phyloP scores from a whole-genome alignment of 2,113 vertebrate species.

The Caretta caretta region DNA sequence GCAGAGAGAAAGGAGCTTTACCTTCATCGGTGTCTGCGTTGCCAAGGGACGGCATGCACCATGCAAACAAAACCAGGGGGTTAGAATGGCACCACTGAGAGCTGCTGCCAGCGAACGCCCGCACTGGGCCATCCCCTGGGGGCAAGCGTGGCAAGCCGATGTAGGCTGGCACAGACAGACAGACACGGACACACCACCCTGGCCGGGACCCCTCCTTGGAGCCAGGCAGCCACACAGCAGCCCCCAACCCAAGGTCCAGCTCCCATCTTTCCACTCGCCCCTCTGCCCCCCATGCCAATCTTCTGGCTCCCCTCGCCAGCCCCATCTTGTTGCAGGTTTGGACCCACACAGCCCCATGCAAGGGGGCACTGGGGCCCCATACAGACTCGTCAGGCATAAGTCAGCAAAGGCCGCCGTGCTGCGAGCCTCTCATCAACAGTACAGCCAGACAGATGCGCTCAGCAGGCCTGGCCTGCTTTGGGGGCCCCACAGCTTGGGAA shows the following conservation, averaged over 20 bases:
- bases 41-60: conserved; percentile 95
- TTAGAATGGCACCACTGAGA: conserved; percentile 80
- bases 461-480: too few species aligned
- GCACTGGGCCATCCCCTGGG: not conserved
- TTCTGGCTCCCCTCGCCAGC: too few species aligned
- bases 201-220: not conserved
- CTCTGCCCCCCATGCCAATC: accelerated
- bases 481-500: too few species aligned
- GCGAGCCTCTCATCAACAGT: too few species aligned
- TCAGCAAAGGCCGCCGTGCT: accelerated
- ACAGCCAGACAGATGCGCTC: too few species aligned
- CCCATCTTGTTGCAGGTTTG: not conserved
- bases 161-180: not conserved
- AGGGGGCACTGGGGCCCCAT: too few species aligned
- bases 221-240: not conserved
- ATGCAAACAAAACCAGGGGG: conserved; percentile 92
- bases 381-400: too few species aligned
- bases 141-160: not conserved
- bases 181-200: not conserved
- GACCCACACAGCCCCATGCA: not conserved
- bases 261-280: not conserved
- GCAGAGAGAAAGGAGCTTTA: conserved; percentile 80
- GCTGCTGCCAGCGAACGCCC: not conserved
- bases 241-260: not conserved
- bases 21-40: conserved; percentile 95